These are phyloP conservation scores for Dioctria rufipes DNA, from an alignment of 2,888 invertebrate genomes.

Conservation along the genomic window DNA sequence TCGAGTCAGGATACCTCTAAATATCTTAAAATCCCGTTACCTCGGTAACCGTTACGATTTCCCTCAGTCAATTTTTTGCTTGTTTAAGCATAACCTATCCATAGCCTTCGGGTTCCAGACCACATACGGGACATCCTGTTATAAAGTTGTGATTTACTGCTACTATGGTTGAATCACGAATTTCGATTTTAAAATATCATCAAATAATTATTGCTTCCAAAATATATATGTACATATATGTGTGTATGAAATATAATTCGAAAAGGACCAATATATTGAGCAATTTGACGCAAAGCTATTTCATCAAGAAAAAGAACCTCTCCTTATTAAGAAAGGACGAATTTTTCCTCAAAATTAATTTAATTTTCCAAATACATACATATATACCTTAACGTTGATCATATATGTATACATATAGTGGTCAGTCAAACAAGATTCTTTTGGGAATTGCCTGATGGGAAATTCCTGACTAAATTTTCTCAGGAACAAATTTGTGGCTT, in stretches of 20 bases:
- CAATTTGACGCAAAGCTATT: background rate
- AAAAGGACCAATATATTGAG: background rate
- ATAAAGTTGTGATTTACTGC: too few species aligned
- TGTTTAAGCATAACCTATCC: too few species aligned
- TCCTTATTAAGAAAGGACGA: background rate
- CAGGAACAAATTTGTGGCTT: background rate
- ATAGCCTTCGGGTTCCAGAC: too few species aligned
- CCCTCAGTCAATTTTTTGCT: too few species aligned
- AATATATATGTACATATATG: background rate
- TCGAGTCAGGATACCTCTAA: too few species aligned
- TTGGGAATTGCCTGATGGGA: slow-evolving; percentile 1
- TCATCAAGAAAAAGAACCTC: background rate
- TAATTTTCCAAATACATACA: background rate
- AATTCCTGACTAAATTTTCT: background rate
- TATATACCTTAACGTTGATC: background rate
- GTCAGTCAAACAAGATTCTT: background rate
- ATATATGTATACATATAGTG: background rate
- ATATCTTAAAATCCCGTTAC: too few species aligned
- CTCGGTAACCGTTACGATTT: too few species aligned
- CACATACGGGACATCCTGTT: too few species aligned
- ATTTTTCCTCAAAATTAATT: slow-evolving; percentile 7
- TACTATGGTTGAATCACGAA: too few species aligned
- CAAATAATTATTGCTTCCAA: background rate
- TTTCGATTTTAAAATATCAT: too few species aligned
- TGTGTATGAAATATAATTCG: background rate